Base-by-base conservation (phyloP, 2,797 vertebrate genomes). In the Nyctalus aviator region DNA sequence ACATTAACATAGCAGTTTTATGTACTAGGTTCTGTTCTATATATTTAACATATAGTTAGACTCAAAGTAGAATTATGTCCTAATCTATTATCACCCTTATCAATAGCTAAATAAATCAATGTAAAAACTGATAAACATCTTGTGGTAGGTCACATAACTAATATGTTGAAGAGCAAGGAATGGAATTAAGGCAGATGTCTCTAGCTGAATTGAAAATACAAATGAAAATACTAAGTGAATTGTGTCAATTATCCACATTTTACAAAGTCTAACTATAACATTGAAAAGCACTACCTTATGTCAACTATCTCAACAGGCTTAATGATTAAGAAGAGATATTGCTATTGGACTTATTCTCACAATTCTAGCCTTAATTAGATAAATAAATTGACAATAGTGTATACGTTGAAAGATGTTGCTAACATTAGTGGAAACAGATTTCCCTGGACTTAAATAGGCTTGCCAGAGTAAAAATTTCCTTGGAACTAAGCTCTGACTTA, bases 301-400 rank as follows among this genome's bases (percentile, higher is more conserved):
- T 71, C 89, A 76, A 71, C 32, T 79, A 18, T 86, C 71, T 90
- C 73, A 81, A 79, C 41, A 37, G 82, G 8, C 64, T 88, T 92
- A 50, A 44, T 77, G 41, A 81, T 71, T 66, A 93, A 79, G 44
- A 92, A 95, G 57, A 94, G 90, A 78, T 48, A 87, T 17, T 72
- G 15, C 46, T 84, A 68, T 32, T 62, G 57, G 27, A 48, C 41
- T 46, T 83, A 23, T 81, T 64, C 83, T 93, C 81, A 59, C 59
- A 84, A 93, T 44, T 55, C 27, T 35, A 46, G 32, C 73, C 73
- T 93, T 95, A 79, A 90, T 75, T 7, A 77, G 84, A 37, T 57
- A 62, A 73, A n/a, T 91, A 37, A 93, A 85, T 94, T 92, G 94
- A 76, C 13, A 27, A 15, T 12, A 44, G 25, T 50, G 8, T 46